Conservation (phyloP, 37 sponge, comb jelly and placozoan genomes). For the Ianthella basta region DNA sequence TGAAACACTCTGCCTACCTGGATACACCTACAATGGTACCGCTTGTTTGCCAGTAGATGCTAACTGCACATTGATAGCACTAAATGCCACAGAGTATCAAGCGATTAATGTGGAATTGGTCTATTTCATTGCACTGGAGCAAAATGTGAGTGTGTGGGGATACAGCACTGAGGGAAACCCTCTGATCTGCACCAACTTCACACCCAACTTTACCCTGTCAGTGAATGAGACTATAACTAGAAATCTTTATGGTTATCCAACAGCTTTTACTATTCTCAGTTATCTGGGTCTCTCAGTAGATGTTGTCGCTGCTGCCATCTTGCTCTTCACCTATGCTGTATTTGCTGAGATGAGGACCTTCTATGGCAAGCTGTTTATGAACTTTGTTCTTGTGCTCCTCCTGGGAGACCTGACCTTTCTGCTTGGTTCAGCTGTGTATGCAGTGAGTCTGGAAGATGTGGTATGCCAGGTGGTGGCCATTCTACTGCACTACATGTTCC, state of each 20-base stretch:
- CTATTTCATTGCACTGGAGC: background rate
- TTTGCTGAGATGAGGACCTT: constrained; percentile 56
- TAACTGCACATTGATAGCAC: background rate
- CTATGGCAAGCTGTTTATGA: constrained; percentile 48
- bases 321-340: constrained; percentile 41
- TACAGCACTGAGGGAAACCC: background rate
- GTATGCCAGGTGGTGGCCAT: constrained; percentile 40
- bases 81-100: background rate
- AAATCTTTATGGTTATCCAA: background rate
- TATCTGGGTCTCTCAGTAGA: constrained; percentile 64
- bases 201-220: background rate
- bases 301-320: background rate
- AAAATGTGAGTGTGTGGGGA: background rate
- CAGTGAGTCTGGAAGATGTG: background rate
- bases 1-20: no score
- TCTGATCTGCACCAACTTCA: constrained; percentile 10
- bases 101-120: background rate
- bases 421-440: background rate
- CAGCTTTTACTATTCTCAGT: constrained; percentile 29
- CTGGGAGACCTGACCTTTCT: constrained; percentile 33
- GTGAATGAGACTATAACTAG: background rate
- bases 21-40: background rate
- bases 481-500: constrained; percentile 38
- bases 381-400: constrained; percentile 25
- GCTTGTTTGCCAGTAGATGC: background rate